Evolutionary conservation across 2,797 vertebrate genomes (phyloP).

Genomic region (Podargus strigoides): DNA sequence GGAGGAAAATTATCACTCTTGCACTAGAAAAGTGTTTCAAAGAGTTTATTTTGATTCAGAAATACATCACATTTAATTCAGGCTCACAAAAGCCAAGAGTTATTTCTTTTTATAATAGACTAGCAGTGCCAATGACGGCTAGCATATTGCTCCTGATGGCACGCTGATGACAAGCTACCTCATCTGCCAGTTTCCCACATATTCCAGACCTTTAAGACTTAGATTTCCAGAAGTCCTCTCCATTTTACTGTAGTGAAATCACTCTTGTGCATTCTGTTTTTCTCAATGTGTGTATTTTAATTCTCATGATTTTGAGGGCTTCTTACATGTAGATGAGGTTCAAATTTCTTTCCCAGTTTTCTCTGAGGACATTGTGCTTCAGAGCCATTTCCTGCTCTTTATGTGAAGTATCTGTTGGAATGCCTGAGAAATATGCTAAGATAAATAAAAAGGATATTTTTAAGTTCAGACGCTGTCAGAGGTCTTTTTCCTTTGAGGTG

Average conservation of each 20-base stretch:
- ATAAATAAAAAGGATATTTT: conserved; percentile 28
- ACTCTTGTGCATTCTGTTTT: neutral
- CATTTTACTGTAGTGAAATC: conserved; percentile 1
- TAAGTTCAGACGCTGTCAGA: neutral
- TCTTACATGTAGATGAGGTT: conserved; percentile 11
- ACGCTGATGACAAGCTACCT: neutral
- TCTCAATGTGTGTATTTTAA: conserved; percentile 11
- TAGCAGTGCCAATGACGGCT: neutral
- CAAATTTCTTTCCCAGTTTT: conserved; percentile 18
- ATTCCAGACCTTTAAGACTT: conserved; percentile 35
- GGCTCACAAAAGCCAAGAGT: neutral
- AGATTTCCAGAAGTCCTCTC: neutral
- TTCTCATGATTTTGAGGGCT: conserved; percentile 18
- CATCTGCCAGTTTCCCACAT: neutral
- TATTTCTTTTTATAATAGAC: conserved; percentile 9
- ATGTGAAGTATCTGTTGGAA: neutral
- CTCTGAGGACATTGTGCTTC: neutral
- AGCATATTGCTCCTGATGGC: neutral
- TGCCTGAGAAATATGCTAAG: conserved; percentile 35
- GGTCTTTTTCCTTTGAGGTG: neutral
- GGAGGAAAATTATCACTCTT: neutral
- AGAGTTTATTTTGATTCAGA: conserved; percentile 4
- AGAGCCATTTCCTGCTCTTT: neutral
- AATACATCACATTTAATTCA: conserved; percentile 15
- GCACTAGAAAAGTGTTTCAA: neutral